Evolutionary conservation across 2,888 invertebrate species (phyloP), one percentile per base, ranked within the genome.

Genomic region (Pecten maximus): DNA sequence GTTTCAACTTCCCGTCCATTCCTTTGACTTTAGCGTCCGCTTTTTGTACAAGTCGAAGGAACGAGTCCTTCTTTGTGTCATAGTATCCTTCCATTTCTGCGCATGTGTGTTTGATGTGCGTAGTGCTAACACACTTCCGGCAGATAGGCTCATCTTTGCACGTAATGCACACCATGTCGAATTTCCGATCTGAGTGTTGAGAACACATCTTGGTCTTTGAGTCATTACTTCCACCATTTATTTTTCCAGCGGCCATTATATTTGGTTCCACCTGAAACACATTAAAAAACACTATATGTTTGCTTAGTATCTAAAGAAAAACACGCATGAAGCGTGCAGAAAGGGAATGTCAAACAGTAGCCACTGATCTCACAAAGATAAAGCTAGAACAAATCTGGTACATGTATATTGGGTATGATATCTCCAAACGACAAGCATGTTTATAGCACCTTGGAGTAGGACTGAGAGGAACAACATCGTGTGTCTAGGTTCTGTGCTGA

Each of bases 21-120:
- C 74, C 74, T 74, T 74, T 74, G 16, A 35, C 74, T 35, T 74
- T 74, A 35, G 35, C 74, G 15, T 74, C 74, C 19, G 74, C 74
- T 74, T 74, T 74, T 35, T 74, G 74, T 35, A 74, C 35, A 10
- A 74, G 35, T 74, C 74, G 74, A 28, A 74, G 28, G 16, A 74
- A 74, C 35, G 74, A 74, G 2, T 74, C 74, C 74, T 74, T 74
- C 74, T 74, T 74, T 15, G 74, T 74, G 35, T 74, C 74, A 35
- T 74, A 74, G 35, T 74, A 74, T 74, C 74, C 74, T 23, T 74
- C 74, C 74, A 74, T 74, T 74, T 74, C 74, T 74, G 74, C 74
- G 35, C 74, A 74, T 35, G 74, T 74, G 28, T 74, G 74, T 35
- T 74, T 74, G 6, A 74, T 74, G 35, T 74, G 74, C 10, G 74